Evolutionary conservation across 2,888 invertebrate genomes (phyloP), one percentile per base, ranked within the genome.

Genomic region (Drosophila putrida): DNA sequence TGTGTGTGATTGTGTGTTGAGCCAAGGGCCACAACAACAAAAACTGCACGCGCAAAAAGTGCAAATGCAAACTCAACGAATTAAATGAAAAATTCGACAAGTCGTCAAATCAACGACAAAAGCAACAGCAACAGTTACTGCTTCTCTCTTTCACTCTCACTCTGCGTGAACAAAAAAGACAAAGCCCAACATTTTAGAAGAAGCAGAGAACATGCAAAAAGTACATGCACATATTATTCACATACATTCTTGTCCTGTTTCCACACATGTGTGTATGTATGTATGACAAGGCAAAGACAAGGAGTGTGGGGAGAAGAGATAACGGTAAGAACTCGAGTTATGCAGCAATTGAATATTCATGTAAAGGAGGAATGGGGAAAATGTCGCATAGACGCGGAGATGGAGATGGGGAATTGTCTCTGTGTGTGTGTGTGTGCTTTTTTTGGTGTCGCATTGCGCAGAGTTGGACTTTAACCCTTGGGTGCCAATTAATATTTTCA

Each of bases 401-500:
- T 6, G 27, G 6, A 20, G 4, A 5, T 3, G 13, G 10, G 11
- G 6, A 10, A 35, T 11, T 35, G 8, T 35, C 46, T 6, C 20
- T 35, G 4, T 20, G 20, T 20, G 6, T 31, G 6, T 31, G 31
- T 31, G 6, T 31, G 8, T 4, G 2, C n/a, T 36, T 50, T 8
- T 39, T 31, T 20, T 31, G 33, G 10, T 44, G 55, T 44, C 55
- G 55, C 55, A 55, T 15, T 55, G 55, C 55, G 44, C 35, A 10
- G 44, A 25, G 44, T 15, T 25, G n/a, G 33, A 27, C 27, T 35
- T 55, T 35, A 44, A 51, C 13, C 51, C 51, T 51, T 25, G 51
- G 51, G 53, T 53, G 38, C 15, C 43, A 55, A 55, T 55, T 55
- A 57, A 27, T 41, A 15, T 54, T 47, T 31, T 11, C 53, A 31